Evolutionary conservation across 2,113 vertebrate genomes (phyloP).

Genomic region (Gavialis gangeticus): DNA sequence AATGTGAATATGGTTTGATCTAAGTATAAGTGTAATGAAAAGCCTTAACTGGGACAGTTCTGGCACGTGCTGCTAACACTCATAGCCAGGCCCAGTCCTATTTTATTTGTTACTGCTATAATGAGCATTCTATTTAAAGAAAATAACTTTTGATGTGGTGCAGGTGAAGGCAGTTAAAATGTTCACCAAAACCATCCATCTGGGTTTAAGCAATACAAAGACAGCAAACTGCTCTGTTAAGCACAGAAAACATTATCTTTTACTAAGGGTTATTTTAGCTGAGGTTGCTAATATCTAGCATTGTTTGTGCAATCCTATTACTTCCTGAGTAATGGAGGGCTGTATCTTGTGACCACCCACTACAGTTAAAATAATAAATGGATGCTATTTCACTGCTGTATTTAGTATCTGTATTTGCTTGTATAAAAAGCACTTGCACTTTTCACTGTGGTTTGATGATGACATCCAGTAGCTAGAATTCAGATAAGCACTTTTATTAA

Average conservation of each 20-base stretch:
- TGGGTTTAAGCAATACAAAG: conserved; percentile 76
- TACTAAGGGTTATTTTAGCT: conserved; percentile 62
- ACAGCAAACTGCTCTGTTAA: conserved; percentile 72
- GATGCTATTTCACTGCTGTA: not conserved
- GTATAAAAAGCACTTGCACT: not conserved
- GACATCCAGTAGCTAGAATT: not conserved
- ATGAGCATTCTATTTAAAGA: not conserved
- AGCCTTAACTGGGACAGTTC: not conserved
- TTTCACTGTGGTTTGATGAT: not conserved
- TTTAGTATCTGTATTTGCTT: not conserved
- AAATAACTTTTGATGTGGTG: conserved; percentile 44
- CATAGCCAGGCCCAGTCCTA: not conserved
- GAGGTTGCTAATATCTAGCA: conserved; percentile 62
- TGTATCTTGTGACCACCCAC: not conserved
- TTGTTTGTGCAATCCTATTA: conserved; percentile 18
- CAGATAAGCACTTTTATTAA: not conserved
- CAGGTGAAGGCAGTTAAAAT: conserved; percentile 61
- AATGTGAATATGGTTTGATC: not conserved
- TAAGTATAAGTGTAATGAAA: not conserved
- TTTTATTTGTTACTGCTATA: not conserved
- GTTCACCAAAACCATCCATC: conserved; percentile 69
- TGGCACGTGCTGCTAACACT: not conserved
- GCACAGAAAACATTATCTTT: conserved; percentile 59
- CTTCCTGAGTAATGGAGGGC: conserved; percentile 53
- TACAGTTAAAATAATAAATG: not conserved